Conservation (phyloP, 2,113 vertebrate genomes). For the Hassar affinis region DNA sequence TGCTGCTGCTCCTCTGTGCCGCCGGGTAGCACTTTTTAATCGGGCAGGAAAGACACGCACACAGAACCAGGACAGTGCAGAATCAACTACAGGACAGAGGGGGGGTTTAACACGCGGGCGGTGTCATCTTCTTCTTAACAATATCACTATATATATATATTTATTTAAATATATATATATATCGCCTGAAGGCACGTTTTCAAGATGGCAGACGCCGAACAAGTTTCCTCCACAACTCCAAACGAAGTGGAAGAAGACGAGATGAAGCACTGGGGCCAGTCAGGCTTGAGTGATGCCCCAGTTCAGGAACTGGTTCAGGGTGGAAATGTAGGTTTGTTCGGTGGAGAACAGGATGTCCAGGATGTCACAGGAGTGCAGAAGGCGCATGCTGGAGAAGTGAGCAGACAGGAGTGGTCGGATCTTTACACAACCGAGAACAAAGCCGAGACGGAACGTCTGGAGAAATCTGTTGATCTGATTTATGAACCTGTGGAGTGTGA, state of each 20-base stretch:
- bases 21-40: constrained; percentile 47
- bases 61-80: not conserved
- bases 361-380: constrained; percentile 32
- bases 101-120: not conserved
- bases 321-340: not conserved
- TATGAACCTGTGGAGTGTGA: constrained; percentile 1
- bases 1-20: constrained; percentile 50
- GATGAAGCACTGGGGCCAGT: constrained; percentile 53
- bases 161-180: constrained; percentile 15
- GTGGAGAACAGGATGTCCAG: constrained; percentile 35
- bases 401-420: constrained; percentile 18
- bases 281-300: constrained; percentile 37
- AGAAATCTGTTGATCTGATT: constrained; percentile 23
- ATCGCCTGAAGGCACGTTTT: constrained; percentile 24
- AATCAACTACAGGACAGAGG: not conserved
- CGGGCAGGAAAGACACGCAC: not conserved
- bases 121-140: constrained; percentile 10
- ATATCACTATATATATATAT: not conserved
- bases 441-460: constrained; percentile 34
- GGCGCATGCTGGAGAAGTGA: constrained; percentile 1
- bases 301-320: constrained; percentile 58
- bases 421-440: constrained; percentile 55
- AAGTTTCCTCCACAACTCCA: constrained; percentile 67
- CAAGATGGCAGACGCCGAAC: constrained; percentile 72
- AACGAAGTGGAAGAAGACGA: constrained; percentile 57